Conservation (phyloP, 2,113 vertebrate genomes). For the Baryphthengus martii region DNA sequence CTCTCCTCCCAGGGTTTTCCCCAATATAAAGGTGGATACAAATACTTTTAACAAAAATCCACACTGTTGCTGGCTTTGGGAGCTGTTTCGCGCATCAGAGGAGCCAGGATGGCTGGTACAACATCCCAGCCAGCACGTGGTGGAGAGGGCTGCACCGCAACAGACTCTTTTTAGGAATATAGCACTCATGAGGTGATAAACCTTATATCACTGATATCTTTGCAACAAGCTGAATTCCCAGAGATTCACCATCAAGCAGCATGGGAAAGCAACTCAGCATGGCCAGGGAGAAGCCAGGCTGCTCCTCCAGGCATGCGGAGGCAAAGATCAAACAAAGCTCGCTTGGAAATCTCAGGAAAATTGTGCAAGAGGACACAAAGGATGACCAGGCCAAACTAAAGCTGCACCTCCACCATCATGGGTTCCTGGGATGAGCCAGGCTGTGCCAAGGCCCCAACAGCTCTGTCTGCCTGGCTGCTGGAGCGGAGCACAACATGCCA, state of each 20-base stretch:
- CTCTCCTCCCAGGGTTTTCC: not conserved
- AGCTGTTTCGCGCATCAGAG: not conserved
- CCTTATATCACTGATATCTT: not conserved
- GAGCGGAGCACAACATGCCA: not conserved
- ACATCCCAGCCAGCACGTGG: not conserved
- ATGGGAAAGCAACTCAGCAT: not conserved
- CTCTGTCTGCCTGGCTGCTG: not conserved
- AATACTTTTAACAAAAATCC: not conserved
- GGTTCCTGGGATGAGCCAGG: not conserved
- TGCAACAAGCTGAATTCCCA: fast-evolving
- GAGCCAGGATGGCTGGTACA: not conserved
- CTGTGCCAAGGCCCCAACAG: not conserved
- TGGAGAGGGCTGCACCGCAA: not conserved
- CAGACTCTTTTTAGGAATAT: not conserved
- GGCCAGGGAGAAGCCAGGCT: not conserved
- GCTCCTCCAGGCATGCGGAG: not conserved
- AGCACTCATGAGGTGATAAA: fast-evolving
- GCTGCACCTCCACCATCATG: not conserved
- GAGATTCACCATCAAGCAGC: not conserved
- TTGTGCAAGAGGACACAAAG: not conserved
- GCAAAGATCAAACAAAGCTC: not conserved
- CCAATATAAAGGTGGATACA: not conserved
- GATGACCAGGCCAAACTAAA: not conserved
- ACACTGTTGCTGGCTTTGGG: not conserved
- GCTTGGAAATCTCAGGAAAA: not conserved